Evolutionary conservation across 2,113 vertebrate species (phyloP), one percentile per base, ranked within the genome.

Genomic region (Bos javanicus): DNA sequence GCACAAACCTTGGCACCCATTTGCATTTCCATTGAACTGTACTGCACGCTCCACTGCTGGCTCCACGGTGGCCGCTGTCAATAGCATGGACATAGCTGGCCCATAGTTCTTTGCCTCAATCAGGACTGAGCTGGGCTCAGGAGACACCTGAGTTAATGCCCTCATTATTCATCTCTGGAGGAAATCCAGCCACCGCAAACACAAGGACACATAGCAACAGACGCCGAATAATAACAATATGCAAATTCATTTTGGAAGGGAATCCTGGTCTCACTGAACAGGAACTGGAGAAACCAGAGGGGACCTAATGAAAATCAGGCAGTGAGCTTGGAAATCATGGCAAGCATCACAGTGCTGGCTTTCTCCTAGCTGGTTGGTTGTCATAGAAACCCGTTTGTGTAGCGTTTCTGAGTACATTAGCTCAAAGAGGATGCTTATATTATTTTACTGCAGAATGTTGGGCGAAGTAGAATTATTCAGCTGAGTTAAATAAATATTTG

Each of bases 361-460:
- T 96, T 94, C 80, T 96, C 86, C 93, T 93, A 56, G 96, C 94
- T 96, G 93, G 17, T 30, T 57, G 87, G 97, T 98, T 98, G 97
- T 97, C 97, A 98, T 98, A 84, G 98, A 97, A 98, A 98, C 97
- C 83, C 21, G 59, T 25, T 71, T 93, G 91, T 86, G 62, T 90
- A 74, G 96, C 17, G 56, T 85, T 93, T 94, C 78, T 83, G 60
- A 96, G 95, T 93, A 43, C 50, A 91, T 95, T 78, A 93, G 89
- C 94, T 97, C 89, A 89, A 64, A 97, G n/a, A 96, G 52, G 62
- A 95, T 80, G 96, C 96, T 96, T 93, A 89, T 25, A 74, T 96
- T 95, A 96, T 86, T 57, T 43, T 78, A 59, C 80, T 80, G 71
- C 60, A 76, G 71, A 60, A n/a, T 59, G 3, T 28, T 64, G 86